Evolutionary conservation across 2,888 invertebrate genomes (phyloP), one percentile per base, ranked within the genome.

Genomic region (Imbricaverruca yamaguchii): DNA sequence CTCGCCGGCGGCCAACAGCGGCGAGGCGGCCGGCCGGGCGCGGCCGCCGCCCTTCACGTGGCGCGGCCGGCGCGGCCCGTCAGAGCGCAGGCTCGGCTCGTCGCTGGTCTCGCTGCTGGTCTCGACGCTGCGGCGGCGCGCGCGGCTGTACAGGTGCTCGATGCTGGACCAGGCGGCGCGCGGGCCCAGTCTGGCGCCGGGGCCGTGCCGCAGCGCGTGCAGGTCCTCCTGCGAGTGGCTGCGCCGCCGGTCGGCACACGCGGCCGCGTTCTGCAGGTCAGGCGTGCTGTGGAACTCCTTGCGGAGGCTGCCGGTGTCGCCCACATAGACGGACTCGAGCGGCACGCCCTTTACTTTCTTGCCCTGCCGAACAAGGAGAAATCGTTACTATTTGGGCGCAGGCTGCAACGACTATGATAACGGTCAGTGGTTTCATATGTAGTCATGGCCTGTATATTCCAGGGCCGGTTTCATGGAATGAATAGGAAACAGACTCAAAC

Each of bases 211-310:
- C 67, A 82, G 80, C 80, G 83, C 82, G 81, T 82, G 81, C 80
- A 84, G 84, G 83, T 93, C 92, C 85, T 93, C 93, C 87, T 93
- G 92, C 85, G 83, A 83, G 56, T 82, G 80, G 77, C 82, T 83
- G 81, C 82, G 82, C 78, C 83, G 80, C 74, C 81, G 82, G 81
- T 82, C 83, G 80, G 81, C 81, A 59, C 74, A 77, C 69, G 21
- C 10, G 9, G 55, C 21, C 15, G 55, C 55, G 21, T 15, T 86
- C 74, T 74, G 85, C 77, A 90, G 87, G 88, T 96, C 96, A 0
- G 96, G 96, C n/a, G 96, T 96, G 83, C 95, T 95, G 86, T 93
- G 93, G 89, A 95, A 96, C 84, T 92, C 92, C 82, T 95, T 91
- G 84, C 94, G 93, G 79, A 95, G 89, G 84, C 84, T 84, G 80